These are phyloP conservation scores for Papilio xuthus DNA, from an alignment of 1,140 invertebrate genomes.

Conservation along the genomic window DNA sequence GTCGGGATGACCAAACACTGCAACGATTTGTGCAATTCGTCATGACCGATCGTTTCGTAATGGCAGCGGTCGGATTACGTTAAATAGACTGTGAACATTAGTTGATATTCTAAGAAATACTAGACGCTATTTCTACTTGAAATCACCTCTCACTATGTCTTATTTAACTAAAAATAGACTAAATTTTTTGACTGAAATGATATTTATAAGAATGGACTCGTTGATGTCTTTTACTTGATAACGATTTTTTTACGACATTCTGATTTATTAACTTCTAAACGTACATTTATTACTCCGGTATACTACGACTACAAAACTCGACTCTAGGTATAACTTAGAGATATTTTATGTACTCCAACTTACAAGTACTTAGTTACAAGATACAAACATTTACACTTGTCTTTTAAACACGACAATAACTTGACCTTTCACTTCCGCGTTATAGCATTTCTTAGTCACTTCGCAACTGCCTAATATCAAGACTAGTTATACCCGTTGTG, in stretches of 20 bases:
- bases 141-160: background rate
- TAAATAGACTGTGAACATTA: slow-evolving; percentile 33
- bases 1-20: slow-evolving; percentile 46
- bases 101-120: slow-evolving; percentile 1
- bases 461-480: background rate
- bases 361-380: too few species aligned
- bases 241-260: too few species aligned
- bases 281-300: too few species aligned
- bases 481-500: slow-evolving; percentile 11
- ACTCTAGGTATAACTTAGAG: too few species aligned
- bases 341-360: too few species aligned
- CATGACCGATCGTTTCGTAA: slow-evolving; percentile 42
- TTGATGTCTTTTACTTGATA: slow-evolving; percentile 14
- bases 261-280: too few species aligned
- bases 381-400: background rate
- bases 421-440: slow-evolving; percentile 13
- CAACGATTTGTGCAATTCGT: slow-evolving; percentile 53
- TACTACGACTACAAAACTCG: too few species aligned
- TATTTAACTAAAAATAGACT: background rate
- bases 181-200: background rate
- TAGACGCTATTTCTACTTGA: background rate
- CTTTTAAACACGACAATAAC: background rate
- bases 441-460: background rate
- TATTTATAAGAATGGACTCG: background rate
- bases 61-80: slow-evolving; percentile 10